These are phyloP conservation scores for Alectoris magna DNA, from an alignment of 2,797 vertebrate species.

Conservation along the genomic window DNA sequence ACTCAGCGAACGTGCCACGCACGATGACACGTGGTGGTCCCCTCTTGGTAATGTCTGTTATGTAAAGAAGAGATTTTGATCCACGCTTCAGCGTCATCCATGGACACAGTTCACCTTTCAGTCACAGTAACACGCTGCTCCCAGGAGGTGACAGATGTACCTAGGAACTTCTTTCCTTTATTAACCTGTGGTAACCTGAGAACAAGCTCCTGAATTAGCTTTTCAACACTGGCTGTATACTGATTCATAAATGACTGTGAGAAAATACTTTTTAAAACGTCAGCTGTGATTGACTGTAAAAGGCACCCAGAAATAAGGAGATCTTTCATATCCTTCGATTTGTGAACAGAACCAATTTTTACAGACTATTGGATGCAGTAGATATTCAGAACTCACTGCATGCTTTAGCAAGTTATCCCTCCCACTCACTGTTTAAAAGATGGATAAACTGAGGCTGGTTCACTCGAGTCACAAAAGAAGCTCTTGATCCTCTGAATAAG, in stretches of 20 bases:
- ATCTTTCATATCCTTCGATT: background rate
- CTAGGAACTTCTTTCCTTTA: slow-evolving; percentile 14
- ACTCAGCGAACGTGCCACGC: background rate
- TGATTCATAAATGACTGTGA: slow-evolving; percentile 3
- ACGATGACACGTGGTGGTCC: background rate
- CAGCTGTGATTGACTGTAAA: background rate
- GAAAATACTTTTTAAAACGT: background rate
- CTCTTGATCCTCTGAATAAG: background rate
- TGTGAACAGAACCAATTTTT: background rate
- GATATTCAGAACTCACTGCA: background rate
- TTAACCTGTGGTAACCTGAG: background rate
- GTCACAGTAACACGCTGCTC: background rate
- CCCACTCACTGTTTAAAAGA: background rate
- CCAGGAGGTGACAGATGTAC: background rate
- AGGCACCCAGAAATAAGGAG: background rate
- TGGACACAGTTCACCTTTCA: slow-evolving; percentile 30
- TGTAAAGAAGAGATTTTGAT: slow-evolving; percentile 24
- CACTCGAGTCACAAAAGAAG: background rate
- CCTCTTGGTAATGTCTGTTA: slow-evolving; percentile 29
- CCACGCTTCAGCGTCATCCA: background rate
- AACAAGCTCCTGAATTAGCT: slow-evolving; percentile 29
- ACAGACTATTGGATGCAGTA: background rate
- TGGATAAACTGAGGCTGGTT: background rate
- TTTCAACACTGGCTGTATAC: background rate
- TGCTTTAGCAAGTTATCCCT: background rate